These are phyloP conservation scores for Pholis gunnellus DNA, from an alignment of 2,113 vertebrate genomes.

Conservation along the genomic window DNA sequence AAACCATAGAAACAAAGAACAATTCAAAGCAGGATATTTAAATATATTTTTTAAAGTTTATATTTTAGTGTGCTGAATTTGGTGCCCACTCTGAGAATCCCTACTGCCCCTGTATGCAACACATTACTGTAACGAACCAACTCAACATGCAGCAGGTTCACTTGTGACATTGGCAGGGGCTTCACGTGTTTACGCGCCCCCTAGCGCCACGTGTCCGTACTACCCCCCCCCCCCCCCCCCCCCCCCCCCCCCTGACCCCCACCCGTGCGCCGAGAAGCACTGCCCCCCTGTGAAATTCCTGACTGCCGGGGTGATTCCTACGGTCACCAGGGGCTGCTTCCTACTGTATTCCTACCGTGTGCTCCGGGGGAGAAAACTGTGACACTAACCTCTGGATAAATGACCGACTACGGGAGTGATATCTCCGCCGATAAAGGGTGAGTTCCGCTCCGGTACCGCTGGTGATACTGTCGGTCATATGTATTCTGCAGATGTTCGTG, in stretches of 20 bases:
- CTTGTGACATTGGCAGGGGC: not conserved
- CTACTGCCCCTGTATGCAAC: not conserved
- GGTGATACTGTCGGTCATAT: slow-evolving; percentile 18
- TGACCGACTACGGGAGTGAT: slow-evolving; percentile 56
- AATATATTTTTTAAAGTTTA: not conserved
- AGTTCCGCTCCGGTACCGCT: slow-evolving; percentile 45
- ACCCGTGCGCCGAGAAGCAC: slow-evolving; percentile 46
- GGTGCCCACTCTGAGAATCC: not conserved
- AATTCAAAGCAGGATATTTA: not conserved
- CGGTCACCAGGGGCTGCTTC: slow-evolving; percentile 70
- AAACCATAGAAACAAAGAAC: not conserved
- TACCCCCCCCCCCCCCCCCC: slow-evolving; percentile 54
- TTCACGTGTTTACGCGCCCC: slow-evolving; percentile 34
- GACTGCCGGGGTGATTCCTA: slow-evolving; percentile 75
- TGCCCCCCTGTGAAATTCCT: slow-evolving; percentile 79
- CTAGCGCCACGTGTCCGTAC: slow-evolving; percentile 45
- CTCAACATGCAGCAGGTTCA: slow-evolving; percentile 5
- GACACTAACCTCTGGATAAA: slow-evolving; percentile 55
- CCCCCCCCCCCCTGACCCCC: not conserved
- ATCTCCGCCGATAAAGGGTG: slow-evolving; percentile 60
- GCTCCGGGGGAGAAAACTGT: slow-evolving; percentile 42
- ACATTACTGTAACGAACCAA: not conserved
- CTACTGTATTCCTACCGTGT: slow-evolving; percentile 53
- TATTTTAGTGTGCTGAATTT: not conserved
- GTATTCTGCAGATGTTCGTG: slow-evolving; percentile 61